These are phyloP conservation scores for Zygaena filipendulae DNA, from an alignment of 2,888 invertebrate genomes.

Conservation along the genomic window DNA sequence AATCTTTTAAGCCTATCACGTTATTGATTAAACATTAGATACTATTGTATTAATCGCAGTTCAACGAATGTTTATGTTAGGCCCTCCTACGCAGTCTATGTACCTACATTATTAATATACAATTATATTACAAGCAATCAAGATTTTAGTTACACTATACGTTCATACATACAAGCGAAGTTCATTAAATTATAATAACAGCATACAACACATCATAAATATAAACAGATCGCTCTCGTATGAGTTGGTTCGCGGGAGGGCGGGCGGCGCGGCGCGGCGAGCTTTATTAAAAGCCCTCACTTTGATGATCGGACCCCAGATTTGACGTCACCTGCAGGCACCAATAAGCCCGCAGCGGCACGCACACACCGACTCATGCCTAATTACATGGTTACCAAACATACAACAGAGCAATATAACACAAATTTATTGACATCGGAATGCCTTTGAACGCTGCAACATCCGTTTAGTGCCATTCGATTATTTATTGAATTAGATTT, in stretches of 20 bases:
- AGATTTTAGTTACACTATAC: too few species aligned
- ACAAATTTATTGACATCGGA: slow-evolving; percentile 43
- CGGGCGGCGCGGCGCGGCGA: slow-evolving; percentile 28
- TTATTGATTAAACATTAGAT: too few species aligned
- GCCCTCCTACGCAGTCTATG: too few species aligned
- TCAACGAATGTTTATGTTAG: too few species aligned
- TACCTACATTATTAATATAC: slow-evolving; percentile 13
- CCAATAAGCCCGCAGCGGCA: slow-evolving; percentile 47
- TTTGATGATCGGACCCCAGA: slow-evolving; percentile 53
- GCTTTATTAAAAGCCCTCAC: slow-evolving; percentile 61
- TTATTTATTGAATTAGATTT: slow-evolving; percentile 31
- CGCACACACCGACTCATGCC: slow-evolving; percentile 37
- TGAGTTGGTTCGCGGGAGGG: slow-evolving; percentile 20
- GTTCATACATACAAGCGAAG: slow-evolving; percentile 12
- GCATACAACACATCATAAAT: slow-evolving; percentile 8
- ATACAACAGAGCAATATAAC: slow-evolving; percentile 28
- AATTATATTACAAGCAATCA: slow-evolving; percentile 6
- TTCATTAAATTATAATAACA: slow-evolving; percentile 18
- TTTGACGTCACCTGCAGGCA: slow-evolving; percentile 57
- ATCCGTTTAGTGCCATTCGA: slow-evolving; percentile 38
- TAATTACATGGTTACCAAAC: slow-evolving; percentile 54
- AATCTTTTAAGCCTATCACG: too few species aligned
- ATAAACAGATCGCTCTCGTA: slow-evolving; percentile 8
- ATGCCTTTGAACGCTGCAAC: slow-evolving; percentile 41
- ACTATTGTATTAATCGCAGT: too few species aligned